Percentiles rank a stretch among this genome's conserved stretches.
These are phyloP conservation scores for Lypha dubia DNA, from an alignment of 2,888 invertebrate species.

Conservation along the genomic window DNA sequence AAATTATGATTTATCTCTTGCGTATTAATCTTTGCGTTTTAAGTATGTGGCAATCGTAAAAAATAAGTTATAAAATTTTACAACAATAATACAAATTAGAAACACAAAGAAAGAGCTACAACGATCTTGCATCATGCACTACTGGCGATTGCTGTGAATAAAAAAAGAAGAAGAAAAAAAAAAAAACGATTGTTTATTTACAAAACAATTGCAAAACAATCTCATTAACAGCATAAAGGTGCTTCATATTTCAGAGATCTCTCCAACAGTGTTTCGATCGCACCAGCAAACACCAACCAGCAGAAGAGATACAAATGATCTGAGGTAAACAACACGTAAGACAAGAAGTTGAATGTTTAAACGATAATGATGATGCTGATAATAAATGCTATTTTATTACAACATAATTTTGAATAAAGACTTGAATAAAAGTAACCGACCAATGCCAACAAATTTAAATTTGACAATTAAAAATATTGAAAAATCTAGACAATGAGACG, in stretches of 20 bases:
- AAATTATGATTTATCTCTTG: conserved; percentile 1
- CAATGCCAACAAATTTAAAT: neutral
- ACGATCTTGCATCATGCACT: conserved; percentile 12
- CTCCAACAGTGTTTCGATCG: neutral
- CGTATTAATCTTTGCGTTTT: neutral
- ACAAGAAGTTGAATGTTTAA: conserved; percentile 10
- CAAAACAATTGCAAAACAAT: conserved; percentile 38
- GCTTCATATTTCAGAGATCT: conserved; percentile 41
- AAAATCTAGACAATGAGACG: neutral
- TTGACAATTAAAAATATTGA: conserved; percentile 14
- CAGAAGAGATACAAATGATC: neutral
- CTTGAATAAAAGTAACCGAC: neutral
- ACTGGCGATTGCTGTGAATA: neutral
- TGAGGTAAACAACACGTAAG: neutral
- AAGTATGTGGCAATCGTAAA: neutral
- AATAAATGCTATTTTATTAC: neutral
- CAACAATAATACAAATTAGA: neutral
- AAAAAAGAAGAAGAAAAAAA: neutral
- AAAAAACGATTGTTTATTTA: conserved; percentile 26
- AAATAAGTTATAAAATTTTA: conserved; percentile 3
- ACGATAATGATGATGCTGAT: neutral
- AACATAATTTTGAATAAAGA: neutral
- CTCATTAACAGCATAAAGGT: conserved; percentile 50
- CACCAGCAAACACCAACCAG: neutral
- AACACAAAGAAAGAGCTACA: conserved; percentile 5